Conservation (phyloP, 2,113 vertebrate genomes). For the Montifringilla adamsi region DNA sequence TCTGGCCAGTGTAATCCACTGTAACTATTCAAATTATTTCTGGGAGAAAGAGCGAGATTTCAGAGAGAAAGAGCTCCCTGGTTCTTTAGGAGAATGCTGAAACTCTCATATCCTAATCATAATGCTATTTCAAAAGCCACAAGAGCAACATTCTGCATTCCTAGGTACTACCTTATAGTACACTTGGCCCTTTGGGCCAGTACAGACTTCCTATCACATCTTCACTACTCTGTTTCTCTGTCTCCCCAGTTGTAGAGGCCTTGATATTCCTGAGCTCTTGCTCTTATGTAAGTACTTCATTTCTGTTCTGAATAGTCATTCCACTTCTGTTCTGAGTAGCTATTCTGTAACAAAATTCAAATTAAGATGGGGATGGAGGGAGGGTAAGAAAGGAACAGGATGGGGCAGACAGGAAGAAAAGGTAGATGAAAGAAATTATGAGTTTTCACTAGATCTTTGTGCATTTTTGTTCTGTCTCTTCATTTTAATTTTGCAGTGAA, state of each 20-base stretch:
- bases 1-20: neutral
- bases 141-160: neutral
- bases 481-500: neutral
- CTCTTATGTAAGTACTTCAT: neutral
- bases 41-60: neutral
- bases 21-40: neutral
- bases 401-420: neutral
- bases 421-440: neutral
- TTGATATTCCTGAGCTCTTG: neutral
- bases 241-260: neutral
- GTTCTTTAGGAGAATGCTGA: neutral
- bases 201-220: neutral
- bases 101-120: neutral
- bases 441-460: neutral
- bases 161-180: neutral
- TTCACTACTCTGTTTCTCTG: neutral
- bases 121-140: neutral
- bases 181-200: neutral
- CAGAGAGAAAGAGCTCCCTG: neutral
- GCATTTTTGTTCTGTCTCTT: neutral
- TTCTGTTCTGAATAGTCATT: neutral
- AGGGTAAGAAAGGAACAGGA: neutral
- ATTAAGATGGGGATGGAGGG: neutral
- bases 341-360: neutral
- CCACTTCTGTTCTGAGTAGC: neutral